These are phyloP conservation scores for Gasterosteus aculeatus DNA, from an alignment of 2,113 vertebrate species.

Conservation along the genomic window DNA sequence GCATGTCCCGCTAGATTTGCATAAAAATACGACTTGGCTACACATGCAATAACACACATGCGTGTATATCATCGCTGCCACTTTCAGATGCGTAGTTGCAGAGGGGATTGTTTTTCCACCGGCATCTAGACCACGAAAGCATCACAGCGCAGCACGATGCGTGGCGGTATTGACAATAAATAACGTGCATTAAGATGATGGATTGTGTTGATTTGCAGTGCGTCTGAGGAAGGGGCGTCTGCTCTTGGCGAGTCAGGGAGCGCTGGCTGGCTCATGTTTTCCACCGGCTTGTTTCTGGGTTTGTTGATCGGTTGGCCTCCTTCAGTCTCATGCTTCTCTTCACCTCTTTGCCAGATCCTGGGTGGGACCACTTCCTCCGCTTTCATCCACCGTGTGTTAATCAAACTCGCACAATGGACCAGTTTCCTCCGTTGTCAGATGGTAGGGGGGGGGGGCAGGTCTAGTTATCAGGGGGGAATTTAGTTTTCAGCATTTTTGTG, in stretches of 20 bases:
- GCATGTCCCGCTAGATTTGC: background rate
- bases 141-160: background rate
- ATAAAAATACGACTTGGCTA: too few species aligned
- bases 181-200: background rate
- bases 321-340: constrained; percentile 37
- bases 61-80: too few species aligned
- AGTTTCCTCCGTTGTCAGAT: constrained; percentile 58
- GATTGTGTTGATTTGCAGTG: background rate
- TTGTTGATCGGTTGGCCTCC: constrained; percentile 22
- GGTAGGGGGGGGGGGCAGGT: constrained; percentile 32
- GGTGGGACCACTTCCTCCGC: constrained; percentile 55
- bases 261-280: constrained; percentile 22
- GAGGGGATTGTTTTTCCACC: too few species aligned
- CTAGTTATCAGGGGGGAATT: constrained; percentile 43
- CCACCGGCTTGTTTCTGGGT: constrained; percentile 28
- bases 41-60: too few species aligned
- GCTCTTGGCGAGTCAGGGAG: background rate
- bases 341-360: constrained; percentile 43
- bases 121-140: background rate
- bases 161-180: background rate
- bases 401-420: constrained; percentile 60
- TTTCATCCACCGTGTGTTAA: constrained; percentile 53
- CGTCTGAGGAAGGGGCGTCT: background rate
- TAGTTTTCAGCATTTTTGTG: background rate
- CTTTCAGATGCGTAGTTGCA: too few species aligned